Conservation (phyloP, 2,113 vertebrate genomes). For the Rhinoptilus africanus region DNA sequence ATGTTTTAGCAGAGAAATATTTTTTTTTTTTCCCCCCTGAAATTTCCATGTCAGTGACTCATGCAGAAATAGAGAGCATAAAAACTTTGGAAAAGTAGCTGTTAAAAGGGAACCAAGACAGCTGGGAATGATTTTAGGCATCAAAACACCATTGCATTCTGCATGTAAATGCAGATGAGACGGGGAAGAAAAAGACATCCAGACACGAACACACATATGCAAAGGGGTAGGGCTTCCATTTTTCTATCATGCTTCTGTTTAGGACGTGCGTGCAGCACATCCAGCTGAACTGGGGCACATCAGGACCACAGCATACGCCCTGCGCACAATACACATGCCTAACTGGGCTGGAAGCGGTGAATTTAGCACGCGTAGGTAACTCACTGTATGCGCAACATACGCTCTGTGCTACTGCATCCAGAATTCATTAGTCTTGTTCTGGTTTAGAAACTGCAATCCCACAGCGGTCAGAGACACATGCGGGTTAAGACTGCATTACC, state of each 20-base stretch:
- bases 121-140: background rate
- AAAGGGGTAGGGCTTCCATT: background rate
- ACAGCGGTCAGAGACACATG: background rate
- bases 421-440: background rate
- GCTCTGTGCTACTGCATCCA: background rate
- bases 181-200: background rate
- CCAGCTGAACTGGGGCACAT: background rate
- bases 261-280: background rate
- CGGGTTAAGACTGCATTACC: background rate
- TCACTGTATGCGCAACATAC: rapidly evolving
- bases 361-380: background rate
- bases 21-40: background rate
- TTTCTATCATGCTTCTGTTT: background rate
- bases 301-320: rapidly evolving
- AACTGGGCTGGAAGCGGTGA: background rate
- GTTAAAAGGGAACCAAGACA: background rate
- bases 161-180: background rate
- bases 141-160: background rate
- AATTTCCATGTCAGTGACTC: background rate
- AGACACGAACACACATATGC: rapidly evolving
- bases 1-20: background rate
- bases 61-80: background rate
- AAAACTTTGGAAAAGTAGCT: background rate
- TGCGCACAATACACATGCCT: rapidly evolving
- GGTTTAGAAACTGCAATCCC: background rate